Evolutionary conservation across 2,888 invertebrate species (phyloP).

Genomic region (Volucella inanis): DNA sequence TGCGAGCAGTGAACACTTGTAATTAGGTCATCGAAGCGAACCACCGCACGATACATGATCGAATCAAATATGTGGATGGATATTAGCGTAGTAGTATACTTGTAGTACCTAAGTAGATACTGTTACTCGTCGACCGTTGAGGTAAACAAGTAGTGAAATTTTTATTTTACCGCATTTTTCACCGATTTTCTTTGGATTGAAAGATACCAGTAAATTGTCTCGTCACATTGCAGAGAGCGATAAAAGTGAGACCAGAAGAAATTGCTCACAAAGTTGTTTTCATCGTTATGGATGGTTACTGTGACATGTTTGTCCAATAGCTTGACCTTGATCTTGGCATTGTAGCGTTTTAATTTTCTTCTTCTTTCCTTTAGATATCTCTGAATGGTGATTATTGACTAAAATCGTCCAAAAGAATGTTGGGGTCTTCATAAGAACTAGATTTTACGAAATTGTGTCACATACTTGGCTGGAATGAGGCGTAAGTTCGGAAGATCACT

Average conservation of each 20-base stretch:
- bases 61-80: constrained; percentile 42
- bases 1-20: constrained; percentile 26
- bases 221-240: constrained; percentile 15
- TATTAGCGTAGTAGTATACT: not conserved
- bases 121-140: not conserved
- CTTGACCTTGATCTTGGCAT: constrained; percentile 27
- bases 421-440: not conserved
- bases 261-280: not conserved
- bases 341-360: not conserved
- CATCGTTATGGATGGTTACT: not conserved
- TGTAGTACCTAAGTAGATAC: constrained; percentile 12
- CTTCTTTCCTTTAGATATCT: no score
- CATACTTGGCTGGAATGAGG: no score
- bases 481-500: no score
- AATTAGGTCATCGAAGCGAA: constrained; percentile 66
- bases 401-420: not conserved
- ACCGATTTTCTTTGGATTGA: constrained; percentile 11
- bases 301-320: not conserved
- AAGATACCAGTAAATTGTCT: no score
- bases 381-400: no score
- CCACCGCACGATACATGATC: constrained; percentile 19
- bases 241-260: constrained; percentile 51
- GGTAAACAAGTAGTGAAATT: constrained; percentile 67
- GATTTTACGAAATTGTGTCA: no score
- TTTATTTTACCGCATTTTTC: constrained; percentile 37